Conservation (phyloP, 2,888 invertebrate species). For the Lasioglossum oenotherae region DNA sequence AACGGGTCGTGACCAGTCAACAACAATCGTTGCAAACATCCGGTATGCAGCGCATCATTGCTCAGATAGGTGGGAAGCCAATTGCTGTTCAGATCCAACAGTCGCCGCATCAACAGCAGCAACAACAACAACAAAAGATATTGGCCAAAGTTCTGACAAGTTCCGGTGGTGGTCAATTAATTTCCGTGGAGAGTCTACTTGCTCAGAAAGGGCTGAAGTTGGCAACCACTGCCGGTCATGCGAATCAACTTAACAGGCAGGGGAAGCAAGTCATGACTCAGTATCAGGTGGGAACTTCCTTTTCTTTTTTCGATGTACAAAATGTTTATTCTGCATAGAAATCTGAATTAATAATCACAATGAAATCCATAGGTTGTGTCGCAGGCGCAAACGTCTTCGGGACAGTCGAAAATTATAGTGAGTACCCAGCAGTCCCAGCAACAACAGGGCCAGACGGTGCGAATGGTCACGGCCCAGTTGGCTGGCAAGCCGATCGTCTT, state of each 20-base stretch:
- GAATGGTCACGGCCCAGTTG: conserved; percentile 83
- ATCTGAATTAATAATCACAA: too few relatives aligned
- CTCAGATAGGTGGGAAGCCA: conserved; percentile 83
- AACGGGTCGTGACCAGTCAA: conserved; percentile 74
- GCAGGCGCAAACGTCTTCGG: conserved; percentile 79
- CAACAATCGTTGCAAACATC: conserved; percentile 80
- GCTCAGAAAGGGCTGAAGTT: conserved; percentile 85
- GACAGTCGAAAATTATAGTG: conserved; percentile 80
- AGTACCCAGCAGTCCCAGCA: conserved; percentile 76
- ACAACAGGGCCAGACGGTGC: conserved; percentile 79
- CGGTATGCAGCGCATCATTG: conserved; percentile 83
- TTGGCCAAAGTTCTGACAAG: conserved; percentile 91
- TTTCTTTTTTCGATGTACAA: too few relatives aligned
- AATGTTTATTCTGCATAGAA: too few relatives aligned
- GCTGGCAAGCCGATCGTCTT: conserved; percentile 83
- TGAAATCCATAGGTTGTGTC: conserved; percentile 78
- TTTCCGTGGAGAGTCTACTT: conserved; percentile 87
- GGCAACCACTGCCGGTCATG: conserved; percentile 76
- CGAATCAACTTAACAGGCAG: conserved; percentile 80
- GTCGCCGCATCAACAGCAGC: conserved; percentile 84
- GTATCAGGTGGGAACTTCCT: conserved; percentile 77
- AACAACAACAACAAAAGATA: conserved; percentile 85
- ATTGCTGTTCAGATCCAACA: conserved; percentile 85
- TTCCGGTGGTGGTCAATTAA: conserved; percentile 87
- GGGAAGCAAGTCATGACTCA: conserved; percentile 82